These are phyloP conservation scores for Phrynocephalus forsythii DNA, from an alignment of 2,797 vertebrate genomes.

Conservation along the genomic window DNA sequence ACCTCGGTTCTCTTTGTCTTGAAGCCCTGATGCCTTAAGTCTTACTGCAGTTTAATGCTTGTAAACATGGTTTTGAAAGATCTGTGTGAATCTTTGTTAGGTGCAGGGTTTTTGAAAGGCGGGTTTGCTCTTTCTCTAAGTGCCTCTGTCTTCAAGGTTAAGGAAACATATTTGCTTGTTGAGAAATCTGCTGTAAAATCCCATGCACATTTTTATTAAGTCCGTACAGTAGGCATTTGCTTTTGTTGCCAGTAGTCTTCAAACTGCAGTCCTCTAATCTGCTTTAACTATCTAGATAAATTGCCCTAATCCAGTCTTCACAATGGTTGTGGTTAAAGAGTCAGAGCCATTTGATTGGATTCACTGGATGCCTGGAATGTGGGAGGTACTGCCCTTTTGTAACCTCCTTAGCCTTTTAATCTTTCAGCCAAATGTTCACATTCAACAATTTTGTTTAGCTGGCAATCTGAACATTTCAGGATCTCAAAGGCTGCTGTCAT, in stretches of 20 bases:
- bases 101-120: slow-evolving; percentile 24
- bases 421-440: slow-evolving; percentile 88
- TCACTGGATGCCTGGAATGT: slow-evolving; percentile 86
- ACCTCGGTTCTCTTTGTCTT: slow-evolving; percentile 22
- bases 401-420: slow-evolving; percentile 88
- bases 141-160: slow-evolving; percentile 53
- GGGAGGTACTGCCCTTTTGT: slow-evolving; percentile 85
- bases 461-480: slow-evolving; percentile 86
- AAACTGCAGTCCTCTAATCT: slow-evolving; percentile 87
- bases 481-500: slow-evolving; percentile 87
- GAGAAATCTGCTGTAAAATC: slow-evolving; percentile 66
- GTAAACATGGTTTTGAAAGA: slow-evolving; percentile 48
- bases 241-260: slow-evolving; percentile 82
- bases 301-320: slow-evolving; percentile 85
- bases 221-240: slow-evolving; percentile 82
- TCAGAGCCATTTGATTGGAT: slow-evolving; percentile 87
- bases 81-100: slow-evolving; percentile 59
- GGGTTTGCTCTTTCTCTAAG: slow-evolving; percentile 47
- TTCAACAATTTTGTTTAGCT: slow-evolving; percentile 90
- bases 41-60: slow-evolving; percentile 18
- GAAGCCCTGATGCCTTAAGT: neutral
- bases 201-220: slow-evolving; percentile 73
- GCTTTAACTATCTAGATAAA: slow-evolving; percentile 87
- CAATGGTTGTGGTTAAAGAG: slow-evolving; percentile 86
- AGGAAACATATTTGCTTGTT: slow-evolving; percentile 49